Evolutionary conservation across 2,888 invertebrate species (phyloP).

Genomic region (Drosophila infuscata): DNA sequence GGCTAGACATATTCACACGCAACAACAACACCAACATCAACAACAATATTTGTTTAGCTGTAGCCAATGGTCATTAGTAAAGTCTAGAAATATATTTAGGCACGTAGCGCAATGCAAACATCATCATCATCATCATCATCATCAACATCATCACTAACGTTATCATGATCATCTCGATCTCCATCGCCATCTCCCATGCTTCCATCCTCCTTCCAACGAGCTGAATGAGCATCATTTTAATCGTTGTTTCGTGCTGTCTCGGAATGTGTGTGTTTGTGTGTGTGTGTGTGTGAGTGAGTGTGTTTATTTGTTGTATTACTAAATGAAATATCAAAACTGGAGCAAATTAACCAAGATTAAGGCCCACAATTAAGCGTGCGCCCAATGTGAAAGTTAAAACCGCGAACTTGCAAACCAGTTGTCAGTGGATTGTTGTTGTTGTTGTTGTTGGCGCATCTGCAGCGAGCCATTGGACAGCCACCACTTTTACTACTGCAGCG

Average conservation of each 20-base stretch:
- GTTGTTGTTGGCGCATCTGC: slow-evolving; percentile 62
- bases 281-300: slow-evolving; percentile 12
- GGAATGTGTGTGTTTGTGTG: slow-evolving; percentile 10
- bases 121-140: slow-evolving; percentile 1
- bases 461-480: slow-evolving; percentile 31
- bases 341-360: slow-evolving; percentile 77
- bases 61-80: slow-evolving; percentile 5
- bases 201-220: background rate
- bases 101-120: slow-evolving; percentile 15
- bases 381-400: slow-evolving; percentile 78
- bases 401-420: slow-evolving; percentile 71
- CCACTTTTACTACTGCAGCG: slow-evolving; percentile 69
- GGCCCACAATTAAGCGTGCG: slow-evolving; percentile 73
- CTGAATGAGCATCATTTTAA: slow-evolving; percentile 43
- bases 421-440: slow-evolving; percentile 16
- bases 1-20: slow-evolving; percentile 11
- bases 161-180: slow-evolving; percentile 1
- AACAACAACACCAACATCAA: slow-evolving; percentile 1
- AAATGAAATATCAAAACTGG: slow-evolving; percentile 70
- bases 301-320: slow-evolving; percentile 22
- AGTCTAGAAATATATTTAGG: slow-evolving; percentile 10
- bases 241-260: slow-evolving; percentile 50
- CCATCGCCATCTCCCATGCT: background rate
- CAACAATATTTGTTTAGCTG: background rate
- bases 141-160: slow-evolving; percentile 1